Conservation (phyloP, 2,888 invertebrate species). For the Drosophila nr. perissopoda region DNA sequence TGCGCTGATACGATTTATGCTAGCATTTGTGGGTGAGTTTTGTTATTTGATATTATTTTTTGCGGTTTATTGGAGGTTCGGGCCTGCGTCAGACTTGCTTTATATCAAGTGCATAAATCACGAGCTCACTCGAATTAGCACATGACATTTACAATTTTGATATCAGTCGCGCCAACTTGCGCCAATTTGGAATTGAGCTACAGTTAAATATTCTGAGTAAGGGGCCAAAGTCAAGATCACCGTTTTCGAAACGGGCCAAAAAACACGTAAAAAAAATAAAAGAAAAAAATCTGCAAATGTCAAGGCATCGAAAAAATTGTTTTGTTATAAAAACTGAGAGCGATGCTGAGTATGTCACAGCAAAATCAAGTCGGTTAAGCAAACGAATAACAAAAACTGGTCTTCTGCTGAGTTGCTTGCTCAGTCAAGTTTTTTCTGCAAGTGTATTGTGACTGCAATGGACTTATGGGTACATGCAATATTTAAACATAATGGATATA, state of each 20-base stretch:
- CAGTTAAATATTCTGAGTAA: conserved; percentile 8
- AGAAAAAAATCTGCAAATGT: conserved; percentile 49
- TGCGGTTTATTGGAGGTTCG: conserved; percentile 2
- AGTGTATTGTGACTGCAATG: conserved; percentile 1
- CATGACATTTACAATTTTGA: conserved; percentile 24
- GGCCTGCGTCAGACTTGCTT: conserved; percentile 8
- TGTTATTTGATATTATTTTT: conserved; percentile 14
- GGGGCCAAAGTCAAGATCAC: conserved; percentile 48
- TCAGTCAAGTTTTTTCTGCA: not conserved
- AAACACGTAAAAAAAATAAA: conserved; percentile 33
- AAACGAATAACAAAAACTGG: conserved; percentile 24
- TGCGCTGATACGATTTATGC: conserved; percentile 33
- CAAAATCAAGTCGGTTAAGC: conserved; percentile 20
- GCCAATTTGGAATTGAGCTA: conserved; percentile 24
- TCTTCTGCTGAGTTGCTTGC: conserved; percentile 16
- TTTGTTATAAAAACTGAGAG: conserved; percentile 23
- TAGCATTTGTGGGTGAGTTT: conserved; percentile 20
- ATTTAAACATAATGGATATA: not conserved
- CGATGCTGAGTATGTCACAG: conserved; percentile 28
- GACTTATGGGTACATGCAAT: not conserved
- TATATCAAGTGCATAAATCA: conserved; percentile 38
- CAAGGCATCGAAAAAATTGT: conserved; percentile 38
- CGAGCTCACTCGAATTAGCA: conserved; percentile 22
- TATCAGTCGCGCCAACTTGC: conserved; percentile 22
- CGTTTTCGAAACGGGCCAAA: conserved; percentile 3